Base-by-base conservation (phyloP, 1,140 invertebrate species). In the Papilio aristodemus region DNA sequence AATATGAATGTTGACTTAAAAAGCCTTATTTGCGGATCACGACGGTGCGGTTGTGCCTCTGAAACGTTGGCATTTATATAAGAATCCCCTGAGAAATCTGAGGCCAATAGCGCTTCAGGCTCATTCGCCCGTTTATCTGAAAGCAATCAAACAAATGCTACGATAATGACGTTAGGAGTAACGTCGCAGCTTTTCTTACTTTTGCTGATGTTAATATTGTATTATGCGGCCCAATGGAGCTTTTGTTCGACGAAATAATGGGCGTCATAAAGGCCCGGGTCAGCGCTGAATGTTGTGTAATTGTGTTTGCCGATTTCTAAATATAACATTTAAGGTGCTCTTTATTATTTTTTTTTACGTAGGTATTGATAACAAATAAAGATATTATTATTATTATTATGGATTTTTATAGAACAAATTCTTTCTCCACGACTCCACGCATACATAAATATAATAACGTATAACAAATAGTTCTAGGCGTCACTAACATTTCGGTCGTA, bases 61-160 rank as follows among this genome's bases (percentile, higher is more conserved):
- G 73, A 74, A 74, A 70, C 72, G 71, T 73, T 75, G 77, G 72
- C 76, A 78, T 80, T 78, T 79, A 75, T 76, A 74, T 80, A 79
- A 69, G 66, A 64, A 71, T 78, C 80, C 80, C 79, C 17, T n/a
- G 80, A 79, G 79, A 77, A 79, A 77, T 74, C 63, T 67, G 68
- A 71, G 69, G 60, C 70, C 71, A 73, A 77, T 72, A 80, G 73
- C 71, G 77, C 76, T 77, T 38, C 67, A 74, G 73, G 78, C 75
- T 75, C 68, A 71, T 71, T 75, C 73, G 57, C 68, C 36, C 69
- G 71, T 74, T 77, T 84, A 80, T 84, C 80, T 79, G 70, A 64
- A 71, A 80, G 72, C 79, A 84, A 84, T 84, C 83, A 84, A 83
- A 84, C 77, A 83, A 80, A 79, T 72, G 77, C 41, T 43, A 59